These are phyloP conservation scores for Paguma larvata DNA, from an alignment of 2,797 vertebrate genomes.

Conservation along the genomic window DNA sequence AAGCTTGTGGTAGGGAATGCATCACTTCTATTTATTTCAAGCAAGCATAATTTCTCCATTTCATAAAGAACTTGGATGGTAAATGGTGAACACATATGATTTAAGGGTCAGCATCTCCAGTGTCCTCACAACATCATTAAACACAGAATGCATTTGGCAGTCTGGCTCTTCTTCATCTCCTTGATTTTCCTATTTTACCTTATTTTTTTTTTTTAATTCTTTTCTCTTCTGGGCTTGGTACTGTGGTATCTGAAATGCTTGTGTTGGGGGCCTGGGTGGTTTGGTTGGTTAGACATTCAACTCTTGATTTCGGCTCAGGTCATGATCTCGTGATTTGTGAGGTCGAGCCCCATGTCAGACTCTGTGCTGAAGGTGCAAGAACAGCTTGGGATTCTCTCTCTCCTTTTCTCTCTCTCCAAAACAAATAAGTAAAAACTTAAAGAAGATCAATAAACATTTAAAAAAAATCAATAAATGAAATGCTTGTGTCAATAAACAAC, in stretches of 20 bases:
- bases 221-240: not conserved
- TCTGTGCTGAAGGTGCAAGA: too few relatives aligned
- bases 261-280: not conserved
- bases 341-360: too few relatives aligned
- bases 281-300: too few relatives aligned
- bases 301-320: too few relatives aligned
- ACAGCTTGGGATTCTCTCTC: too few relatives aligned
- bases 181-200: not conserved
- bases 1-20: not conserved
- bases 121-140: slow-evolving; percentile 13
- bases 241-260: not conserved
- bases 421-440: too few relatives aligned
- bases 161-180: not conserved
- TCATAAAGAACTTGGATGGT: slow-evolving; percentile 29
- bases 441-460: too few relatives aligned
- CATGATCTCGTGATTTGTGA: too few relatives aligned
- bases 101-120: slow-evolving; percentile 19
- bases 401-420: too few relatives aligned
- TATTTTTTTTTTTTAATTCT: not conserved
- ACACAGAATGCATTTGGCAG: not conserved
- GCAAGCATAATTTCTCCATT: not conserved
- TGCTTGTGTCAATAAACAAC: not conserved
- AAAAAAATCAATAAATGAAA: not conserved
- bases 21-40: slow-evolving; percentile 11
- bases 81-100: not conserved